phyloP scores from a whole-genome alignment of 2,113 vertebrate species.

The Axis porcinus region DNA sequence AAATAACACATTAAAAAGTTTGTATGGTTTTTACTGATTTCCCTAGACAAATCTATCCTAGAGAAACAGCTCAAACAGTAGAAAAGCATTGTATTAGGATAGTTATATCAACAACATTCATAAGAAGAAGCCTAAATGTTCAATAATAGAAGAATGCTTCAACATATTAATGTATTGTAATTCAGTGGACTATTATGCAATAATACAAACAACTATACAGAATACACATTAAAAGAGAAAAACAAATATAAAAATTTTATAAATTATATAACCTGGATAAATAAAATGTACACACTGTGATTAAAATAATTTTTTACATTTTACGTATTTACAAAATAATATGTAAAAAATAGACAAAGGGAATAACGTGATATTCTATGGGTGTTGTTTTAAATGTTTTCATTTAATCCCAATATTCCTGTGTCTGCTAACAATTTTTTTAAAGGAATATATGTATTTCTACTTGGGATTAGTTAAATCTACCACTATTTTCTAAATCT shows the following conservation, averaged over 20 bases:
- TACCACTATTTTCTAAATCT: constrained; percentile 34
- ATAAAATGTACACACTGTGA: not conserved
- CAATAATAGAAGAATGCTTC: not conserved
- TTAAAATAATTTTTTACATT: not conserved
- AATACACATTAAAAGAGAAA: not conserved
- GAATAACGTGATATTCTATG: not conserved
- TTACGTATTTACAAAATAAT: not conserved
- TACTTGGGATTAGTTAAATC: constrained; percentile 3
- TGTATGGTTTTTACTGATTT: not conserved
- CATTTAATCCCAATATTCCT: not conserved
- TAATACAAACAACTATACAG: not conserved
- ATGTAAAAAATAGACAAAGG: not conserved
- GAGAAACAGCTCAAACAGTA: not conserved
- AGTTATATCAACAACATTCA: not conserved
- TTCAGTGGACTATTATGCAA: not conserved
- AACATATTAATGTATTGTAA: not conserved
- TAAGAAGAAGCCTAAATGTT: not conserved
- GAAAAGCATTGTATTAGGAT: not conserved
- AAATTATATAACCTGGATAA: not conserved
- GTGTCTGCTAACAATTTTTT: not conserved
- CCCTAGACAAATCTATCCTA: not conserved
- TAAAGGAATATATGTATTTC: not conserved
- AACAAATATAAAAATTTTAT: not conserved
- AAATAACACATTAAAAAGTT: constrained; percentile 50
- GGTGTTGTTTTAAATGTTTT: not conserved